A percentile compares a stretch with the other conserved stretches of the same genome.
Evolutionary conservation across 1,140 invertebrate genomes (phyloP).

Genomic region (Hormaphis cornu): DNA sequence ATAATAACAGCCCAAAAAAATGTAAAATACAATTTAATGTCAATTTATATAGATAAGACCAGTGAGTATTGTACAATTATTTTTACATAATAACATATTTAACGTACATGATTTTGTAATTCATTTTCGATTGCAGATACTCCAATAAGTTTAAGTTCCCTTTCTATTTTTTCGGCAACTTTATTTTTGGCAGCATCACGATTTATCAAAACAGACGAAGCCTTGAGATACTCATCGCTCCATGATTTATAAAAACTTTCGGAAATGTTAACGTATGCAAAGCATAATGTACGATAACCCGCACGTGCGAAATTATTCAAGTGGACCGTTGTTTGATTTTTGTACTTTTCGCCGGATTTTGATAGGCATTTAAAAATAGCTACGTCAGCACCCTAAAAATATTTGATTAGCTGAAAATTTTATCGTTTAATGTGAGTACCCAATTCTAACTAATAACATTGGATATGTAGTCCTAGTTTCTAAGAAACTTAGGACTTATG

Average conservation of each 20-base stretch:
- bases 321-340: not conserved
- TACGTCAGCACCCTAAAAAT: slow-evolving; percentile 15
- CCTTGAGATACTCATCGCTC: slow-evolving; percentile 34
- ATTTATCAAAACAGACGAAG: slow-evolving; percentile 30
- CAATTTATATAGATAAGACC: no score
- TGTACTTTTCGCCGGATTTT: not conserved
- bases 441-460: no score
- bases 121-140: slow-evolving; percentile 77
- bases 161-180: slow-evolving; percentile 46
- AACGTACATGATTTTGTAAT: slow-evolving; percentile 62
- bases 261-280: not conserved
- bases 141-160: slow-evolving; percentile 58
- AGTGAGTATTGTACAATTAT: no score
- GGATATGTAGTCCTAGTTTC: no score
- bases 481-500: no score
- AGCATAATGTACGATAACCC: slow-evolving; percentile 22
- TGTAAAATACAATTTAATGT: no score
- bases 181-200: not conserved
- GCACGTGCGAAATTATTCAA: slow-evolving; percentile 17
- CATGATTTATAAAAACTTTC: not conserved
- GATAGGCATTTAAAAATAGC: slow-evolving; percentile 1
- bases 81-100: not conserved
- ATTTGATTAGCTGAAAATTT: no score
- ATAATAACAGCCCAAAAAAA: no score
- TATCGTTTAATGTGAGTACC: no score